Evolutionary conservation across 35 echinoderm and acorn worm genomes (phyloP), one percentile per base, ranked within the genome.

Genomic region (Apostichopus californicus): DNA sequence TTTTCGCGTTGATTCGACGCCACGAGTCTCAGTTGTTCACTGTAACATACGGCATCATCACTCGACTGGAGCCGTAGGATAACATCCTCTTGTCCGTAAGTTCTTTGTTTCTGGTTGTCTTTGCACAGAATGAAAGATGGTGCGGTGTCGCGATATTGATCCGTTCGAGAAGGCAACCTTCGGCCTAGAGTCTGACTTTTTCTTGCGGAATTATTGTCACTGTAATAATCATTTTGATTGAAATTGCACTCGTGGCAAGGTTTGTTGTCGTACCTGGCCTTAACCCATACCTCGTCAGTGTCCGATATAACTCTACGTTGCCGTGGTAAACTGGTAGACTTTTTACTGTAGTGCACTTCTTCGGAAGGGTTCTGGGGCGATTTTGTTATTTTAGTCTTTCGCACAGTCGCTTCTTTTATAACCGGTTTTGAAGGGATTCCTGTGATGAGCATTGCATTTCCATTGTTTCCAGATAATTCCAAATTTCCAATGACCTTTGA

Each of bases 321-420:
- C 53, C 86, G 86, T 5, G 86, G 86, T 20, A 89, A 64, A 6
- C 57, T 89, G 17, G 86, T 17, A 28, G 68, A 68, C n/a, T 72
- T 89, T 12, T 18, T 34, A 71, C 61, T 66, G 22, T 53, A n/a
- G 8, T 68, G 57, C 8, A 20, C 86, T 72, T 55, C 25, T 28
- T 89, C 57, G 18, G 86, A 8, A 23, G 63, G 64, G 17, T 18
- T 65, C 6, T 21, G 13, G 1, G 34, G 60, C 17, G 57, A 26
- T 55, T 64, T 68, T 12, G 64, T 18, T 13, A 64, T 72, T 18
- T 73, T 89, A 52, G 86, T 89, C 89, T 91, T 91, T 11, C 77
- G 52, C n/a, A 91, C 89, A 79, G 72, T 91, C 55, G 89, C 89
- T 91, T 91, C 72, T 60, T 91, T 91, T 12, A 91, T 56, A 25